Base-by-base conservation (phyloP, 1,140 invertebrate species). In the Gryllus bimaculatus region DNA sequence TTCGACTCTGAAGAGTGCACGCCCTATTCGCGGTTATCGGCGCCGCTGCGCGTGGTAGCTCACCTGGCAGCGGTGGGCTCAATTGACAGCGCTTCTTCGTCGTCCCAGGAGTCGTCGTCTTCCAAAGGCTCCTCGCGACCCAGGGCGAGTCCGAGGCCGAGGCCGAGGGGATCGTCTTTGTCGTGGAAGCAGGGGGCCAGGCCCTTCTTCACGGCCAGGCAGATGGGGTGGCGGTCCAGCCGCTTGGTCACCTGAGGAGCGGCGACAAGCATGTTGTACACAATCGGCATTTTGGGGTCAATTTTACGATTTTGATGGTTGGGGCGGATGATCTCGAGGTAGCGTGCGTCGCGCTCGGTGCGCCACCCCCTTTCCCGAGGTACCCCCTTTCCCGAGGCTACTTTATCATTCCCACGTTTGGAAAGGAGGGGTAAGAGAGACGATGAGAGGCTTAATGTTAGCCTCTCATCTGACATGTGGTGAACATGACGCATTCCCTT, bases 151-250 rank as follows among this genome's bases (percentile, higher is more conserved):
- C 47, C n/a, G 6, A 47, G 74, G 12, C 20, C 74, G 15, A 10
- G n/a, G 74, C 15, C 74, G 18, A 21, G 39, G 8, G 39, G 6
- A 48, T 77, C 21, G 21, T 21, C 21, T 10, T 77, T 48, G 39
- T 8, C 76, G 39, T 26, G 49, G 8, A 48, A 18, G 76, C 49
- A 77, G n/a, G 47, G 76, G 3, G 74, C 21, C 74, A 39, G 26
- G 8, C 13, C 74, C 8, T 47, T 47, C 8, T 75, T 48, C 7
- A 78, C 73, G 4, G 77, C 75, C 79, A 80, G 54, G 74, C 79
- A 80, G 21, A 80, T 73, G 5, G 79, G 79, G 47, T 80, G 79
- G 8, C 77, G 66, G 7, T 77, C 78, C 66, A 75, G 20, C 8
- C 47, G 47, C 8, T 48, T 74, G 3, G 79, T 80, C 6, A 80